Evolutionary conservation across 1,140 invertebrate species (phyloP).

Genomic region (Phocides pigmalion): DNA sequence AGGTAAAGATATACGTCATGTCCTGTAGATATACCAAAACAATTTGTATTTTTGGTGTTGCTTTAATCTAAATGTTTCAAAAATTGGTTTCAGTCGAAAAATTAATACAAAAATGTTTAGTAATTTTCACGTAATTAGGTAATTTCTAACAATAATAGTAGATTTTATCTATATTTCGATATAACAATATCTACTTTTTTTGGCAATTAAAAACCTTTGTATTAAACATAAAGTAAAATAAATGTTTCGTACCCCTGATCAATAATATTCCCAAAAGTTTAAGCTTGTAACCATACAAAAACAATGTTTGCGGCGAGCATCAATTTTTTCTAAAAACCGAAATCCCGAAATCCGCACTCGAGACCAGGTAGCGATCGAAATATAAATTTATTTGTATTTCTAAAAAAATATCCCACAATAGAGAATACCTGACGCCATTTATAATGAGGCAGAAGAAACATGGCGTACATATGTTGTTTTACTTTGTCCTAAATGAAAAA

Average conservation of each 20-base stretch:
- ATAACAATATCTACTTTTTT: no score
- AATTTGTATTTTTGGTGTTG: no score
- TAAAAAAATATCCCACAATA: constrained; percentile 72
- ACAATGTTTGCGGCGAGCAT: constrained; percentile 80
- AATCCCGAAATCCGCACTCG: constrained; percentile 76
- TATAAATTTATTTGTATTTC: constrained; percentile 80
- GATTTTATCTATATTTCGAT: no score
- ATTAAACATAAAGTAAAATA: constrained; percentile 23
- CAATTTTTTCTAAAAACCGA: constrained; percentile 68
- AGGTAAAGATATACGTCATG: no score
- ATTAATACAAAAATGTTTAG: no score
- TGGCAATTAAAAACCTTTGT: no score
- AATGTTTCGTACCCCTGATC: constrained; percentile 52
- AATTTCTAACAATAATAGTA: no score
- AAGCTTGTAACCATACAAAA: constrained; percentile 64
- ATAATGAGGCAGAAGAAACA: constrained; percentile 80
- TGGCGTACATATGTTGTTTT: constrained; percentile 75
- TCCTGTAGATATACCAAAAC: no score
- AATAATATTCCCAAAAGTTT: constrained; percentile 38
- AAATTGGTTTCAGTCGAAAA: no score
- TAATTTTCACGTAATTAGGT: no score
- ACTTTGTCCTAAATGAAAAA: constrained; percentile 38
- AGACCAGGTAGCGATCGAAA: constrained; percentile 76
- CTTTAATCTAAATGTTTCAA: no score
- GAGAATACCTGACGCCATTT: constrained; percentile 77